A percentile compares a stretch with the other conserved stretches of the same genome.
These are phyloP conservation scores for Xenus cinereus DNA, from an alignment of 2,113 vertebrate species.

Conservation along the genomic window DNA sequence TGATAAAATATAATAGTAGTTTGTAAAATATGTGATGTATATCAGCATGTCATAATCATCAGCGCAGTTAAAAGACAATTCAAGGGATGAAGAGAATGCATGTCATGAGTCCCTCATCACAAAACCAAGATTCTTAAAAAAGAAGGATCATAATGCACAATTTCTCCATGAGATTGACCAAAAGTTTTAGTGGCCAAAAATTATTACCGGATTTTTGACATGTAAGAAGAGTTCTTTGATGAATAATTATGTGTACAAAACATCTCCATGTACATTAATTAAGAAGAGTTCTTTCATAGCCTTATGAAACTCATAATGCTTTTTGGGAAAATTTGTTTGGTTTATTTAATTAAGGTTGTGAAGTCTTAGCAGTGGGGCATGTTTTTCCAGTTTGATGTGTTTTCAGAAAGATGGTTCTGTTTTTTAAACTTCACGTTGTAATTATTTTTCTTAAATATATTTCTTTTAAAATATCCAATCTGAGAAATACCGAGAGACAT, in stretches of 20 bases:
- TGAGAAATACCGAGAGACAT: neutral
- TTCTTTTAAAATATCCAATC: neutral
- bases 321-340: neutral
- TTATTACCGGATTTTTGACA: neutral
- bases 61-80: neutral
- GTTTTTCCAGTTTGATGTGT: neutral
- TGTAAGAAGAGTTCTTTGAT: neutral
- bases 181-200: neutral
- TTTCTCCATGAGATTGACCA: neutral
- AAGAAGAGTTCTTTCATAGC: neutral
- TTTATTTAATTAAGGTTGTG: neutral
- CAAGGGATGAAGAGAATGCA: neutral
- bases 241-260: neutral
- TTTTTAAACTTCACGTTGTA: neutral
- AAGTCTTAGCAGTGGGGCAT: neutral
- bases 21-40: neutral
- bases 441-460: constrained; percentile 13
- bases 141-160: neutral
- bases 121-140: neutral
- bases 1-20: neutral
- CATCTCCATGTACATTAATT: neutral
- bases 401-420: neutral
- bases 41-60: neutral
- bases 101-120: neutral
- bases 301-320: neutral